Percentiles rank a stretch among this genome's conserved stretches.
Evolutionary conservation across 2,797 vertebrate genomes (phyloP).

Genomic region (Hemitrygon akajei): DNA sequence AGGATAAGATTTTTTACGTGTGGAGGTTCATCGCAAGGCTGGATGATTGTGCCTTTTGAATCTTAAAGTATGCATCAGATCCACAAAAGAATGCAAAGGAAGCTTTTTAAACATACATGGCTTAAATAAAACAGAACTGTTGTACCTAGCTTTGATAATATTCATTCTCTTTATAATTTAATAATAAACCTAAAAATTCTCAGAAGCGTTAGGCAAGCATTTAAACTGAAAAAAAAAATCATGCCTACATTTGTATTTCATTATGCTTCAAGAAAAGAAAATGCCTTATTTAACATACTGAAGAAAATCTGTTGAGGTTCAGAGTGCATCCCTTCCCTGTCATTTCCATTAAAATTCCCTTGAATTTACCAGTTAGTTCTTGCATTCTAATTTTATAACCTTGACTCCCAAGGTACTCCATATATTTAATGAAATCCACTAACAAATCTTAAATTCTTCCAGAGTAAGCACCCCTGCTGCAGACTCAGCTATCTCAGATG

Average conservation of each 20-base stretch:
- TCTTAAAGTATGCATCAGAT: not conserved
- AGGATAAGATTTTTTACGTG: not conserved
- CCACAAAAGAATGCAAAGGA: not conserved
- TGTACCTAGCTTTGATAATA: not conserved
- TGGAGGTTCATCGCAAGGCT: not conserved
- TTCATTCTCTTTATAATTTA: not conserved
- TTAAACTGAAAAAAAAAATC: conserved; percentile 7
- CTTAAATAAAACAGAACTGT: not conserved
- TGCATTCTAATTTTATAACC: conserved; percentile 57
- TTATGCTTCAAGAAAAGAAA: conserved; percentile 14
- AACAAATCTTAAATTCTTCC: conserved; percentile 63
- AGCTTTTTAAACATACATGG: not conserved
- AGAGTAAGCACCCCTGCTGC: conserved; percentile 60
- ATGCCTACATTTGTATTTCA: conserved; percentile 37
- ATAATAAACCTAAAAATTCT: not conserved
- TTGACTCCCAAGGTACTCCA: conserved; percentile 48
- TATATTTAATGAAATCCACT: conserved; percentile 67
- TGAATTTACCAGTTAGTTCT: conserved; percentile 46
- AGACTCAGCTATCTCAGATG: conserved; percentile 61
- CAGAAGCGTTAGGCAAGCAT: conserved; percentile 16
- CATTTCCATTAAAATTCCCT: conserved; percentile 44
- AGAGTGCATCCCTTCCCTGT: conserved; percentile 37
- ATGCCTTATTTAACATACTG: conserved; percentile 40
- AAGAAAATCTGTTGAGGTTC: conserved; percentile 37
- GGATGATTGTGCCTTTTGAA: not conserved